Conservation (phyloP, 2,888 invertebrate genomes). For the Omphaloscelis lunosa region DNA sequence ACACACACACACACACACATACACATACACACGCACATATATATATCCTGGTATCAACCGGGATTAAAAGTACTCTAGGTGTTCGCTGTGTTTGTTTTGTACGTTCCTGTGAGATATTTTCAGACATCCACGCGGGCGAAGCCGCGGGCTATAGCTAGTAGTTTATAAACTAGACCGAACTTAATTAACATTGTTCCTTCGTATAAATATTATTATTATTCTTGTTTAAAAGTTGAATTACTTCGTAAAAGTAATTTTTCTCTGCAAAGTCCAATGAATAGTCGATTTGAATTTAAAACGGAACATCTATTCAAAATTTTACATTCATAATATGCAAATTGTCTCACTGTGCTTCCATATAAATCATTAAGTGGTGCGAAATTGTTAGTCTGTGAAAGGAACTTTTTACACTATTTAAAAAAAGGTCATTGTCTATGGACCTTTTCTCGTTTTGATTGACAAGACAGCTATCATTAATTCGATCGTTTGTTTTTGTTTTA, state of each 20-base stretch:
- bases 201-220: neutral
- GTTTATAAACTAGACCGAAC: slow-evolving; percentile 31
- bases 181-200: slow-evolving; percentile 25
- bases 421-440: neutral
- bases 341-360: slow-evolving; percentile 48
- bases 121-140: no score
- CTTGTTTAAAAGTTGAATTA: slow-evolving; percentile 14
- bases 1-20: no score
- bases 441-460: neutral
- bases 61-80: no score
- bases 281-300: slow-evolving; percentile 63
- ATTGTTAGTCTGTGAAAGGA: slow-evolving; percentile 49
- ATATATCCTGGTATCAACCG: no score
- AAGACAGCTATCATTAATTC: neutral
- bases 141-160: neutral
- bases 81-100: no score
- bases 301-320: slow-evolving; percentile 62
- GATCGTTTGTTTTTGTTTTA: no score
- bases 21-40: no score
- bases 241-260: slow-evolving; percentile 26
- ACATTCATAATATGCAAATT: slow-evolving; percentile 62
- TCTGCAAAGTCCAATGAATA: slow-evolving; percentile 41
- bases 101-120: no score
- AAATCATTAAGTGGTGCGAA: slow-evolving; percentile 51
- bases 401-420: neutral